A percentile compares a stretch with the other conserved stretches of the same genome.
Evolutionary conservation across 2,888 invertebrate genomes (phyloP).

Genomic region (Drosophila ezoana): DNA sequence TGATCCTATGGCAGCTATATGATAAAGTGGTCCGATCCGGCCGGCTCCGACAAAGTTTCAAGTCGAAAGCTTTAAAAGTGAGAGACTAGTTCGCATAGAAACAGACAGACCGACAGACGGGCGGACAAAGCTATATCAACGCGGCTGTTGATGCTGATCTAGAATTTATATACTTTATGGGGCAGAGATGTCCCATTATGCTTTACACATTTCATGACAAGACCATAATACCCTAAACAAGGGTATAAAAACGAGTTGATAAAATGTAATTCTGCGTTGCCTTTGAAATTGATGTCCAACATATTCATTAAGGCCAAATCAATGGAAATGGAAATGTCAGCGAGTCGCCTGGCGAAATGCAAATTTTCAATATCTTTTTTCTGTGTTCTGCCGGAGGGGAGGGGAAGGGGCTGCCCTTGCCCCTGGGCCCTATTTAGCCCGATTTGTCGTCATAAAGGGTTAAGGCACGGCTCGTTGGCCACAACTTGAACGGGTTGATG

Average conservation of each 20-base stretch:
- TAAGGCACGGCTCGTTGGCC: conserved; percentile 43
- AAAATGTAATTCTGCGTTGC: background rate
- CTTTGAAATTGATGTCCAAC: conserved; percentile 11
- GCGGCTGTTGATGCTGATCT: too few species aligned
- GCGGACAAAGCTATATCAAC: too few species aligned
- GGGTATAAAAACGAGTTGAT: background rate
- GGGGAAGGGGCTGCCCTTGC: background rate
- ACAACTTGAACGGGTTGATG: conserved; percentile 36
- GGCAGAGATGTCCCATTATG: too few species aligned
- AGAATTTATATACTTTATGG: too few species aligned
- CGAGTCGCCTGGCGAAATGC: conserved; percentile 29
- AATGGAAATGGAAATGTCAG: conserved; percentile 25
- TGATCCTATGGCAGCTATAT: too few species aligned
- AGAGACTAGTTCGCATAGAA: too few species aligned
- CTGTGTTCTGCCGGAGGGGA: conserved; percentile 18
- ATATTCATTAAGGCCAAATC: conserved; percentile 18
- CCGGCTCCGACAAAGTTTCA: too few species aligned
- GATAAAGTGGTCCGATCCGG: too few species aligned
- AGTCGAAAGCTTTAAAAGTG: too few species aligned
- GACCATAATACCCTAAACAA: too few species aligned
- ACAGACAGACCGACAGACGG: too few species aligned
- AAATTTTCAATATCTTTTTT: conserved; percentile 61
- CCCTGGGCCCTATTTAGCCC: background rate
- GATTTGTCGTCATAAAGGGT: conserved; percentile 46
- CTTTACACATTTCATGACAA: too few species aligned